Percentiles rank a stretch among this genome's conserved stretches.
Conservation (phyloP, 2,888 invertebrate genomes). For the Sarcophaga caerulescens region DNA sequence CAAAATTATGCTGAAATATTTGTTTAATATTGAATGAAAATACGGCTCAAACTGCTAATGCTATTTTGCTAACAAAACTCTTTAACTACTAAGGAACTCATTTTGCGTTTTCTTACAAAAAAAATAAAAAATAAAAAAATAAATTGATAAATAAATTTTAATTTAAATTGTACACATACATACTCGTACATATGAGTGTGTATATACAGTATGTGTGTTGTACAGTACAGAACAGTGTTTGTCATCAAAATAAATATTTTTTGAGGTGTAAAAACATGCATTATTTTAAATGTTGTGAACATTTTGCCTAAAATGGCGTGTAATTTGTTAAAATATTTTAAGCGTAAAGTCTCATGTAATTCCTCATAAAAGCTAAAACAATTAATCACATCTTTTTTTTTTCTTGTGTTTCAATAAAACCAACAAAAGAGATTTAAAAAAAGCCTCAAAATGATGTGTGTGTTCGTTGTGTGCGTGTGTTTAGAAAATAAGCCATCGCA, state of each 20-base stretch:
- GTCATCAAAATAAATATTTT: neutral
- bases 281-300: slow-evolving; percentile 44
- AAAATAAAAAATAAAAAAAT: too few species aligned
- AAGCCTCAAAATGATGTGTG: neutral
- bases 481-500: slow-evolving; percentile 24
- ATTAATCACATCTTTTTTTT: slow-evolving; percentile 54
- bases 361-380: slow-evolving; percentile 57
- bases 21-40: neutral
- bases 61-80: too few species aligned
- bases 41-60: neutral
- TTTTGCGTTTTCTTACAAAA: too few species aligned
- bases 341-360: slow-evolving; percentile 45
- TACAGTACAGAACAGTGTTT: neutral
- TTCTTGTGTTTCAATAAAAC: neutral
- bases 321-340: slow-evolving; percentile 49
- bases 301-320: slow-evolving; percentile 42
- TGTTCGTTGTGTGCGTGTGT: slow-evolving; percentile 31
- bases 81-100: too few species aligned
- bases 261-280: slow-evolving; percentile 10
- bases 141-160: too few species aligned
- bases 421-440: slow-evolving; percentile 2
- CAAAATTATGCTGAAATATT: too few species aligned
- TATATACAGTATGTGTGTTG: neutral
- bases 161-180: neutral
- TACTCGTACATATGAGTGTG: neutral